phyloP scores from a whole-genome alignment of 2,797 vertebrate species.

The Eurystomus glaucurus region DNA sequence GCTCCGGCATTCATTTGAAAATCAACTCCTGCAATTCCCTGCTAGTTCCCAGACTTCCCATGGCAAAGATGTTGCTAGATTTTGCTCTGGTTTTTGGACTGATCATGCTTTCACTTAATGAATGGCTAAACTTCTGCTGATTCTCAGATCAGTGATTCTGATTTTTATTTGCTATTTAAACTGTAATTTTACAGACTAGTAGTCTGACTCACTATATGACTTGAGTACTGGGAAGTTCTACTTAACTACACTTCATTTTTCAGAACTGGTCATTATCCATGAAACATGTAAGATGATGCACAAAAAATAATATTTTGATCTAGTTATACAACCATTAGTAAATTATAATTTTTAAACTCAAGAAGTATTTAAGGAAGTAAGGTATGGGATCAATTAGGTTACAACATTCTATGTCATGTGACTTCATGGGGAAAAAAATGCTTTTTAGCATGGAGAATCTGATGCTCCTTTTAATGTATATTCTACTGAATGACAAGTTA shows the following conservation, averaged over 20 bases:
- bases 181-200: neutral
- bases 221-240: neutral
- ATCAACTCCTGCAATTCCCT: neutral
- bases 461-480: neutral
- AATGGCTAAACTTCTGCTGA: neutral
- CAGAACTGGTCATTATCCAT: neutral
- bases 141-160: neutral
- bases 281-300: neutral
- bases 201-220: neutral
- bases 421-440: neutral
- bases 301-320: neutral
- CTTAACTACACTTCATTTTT: neutral
- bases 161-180: neutral
- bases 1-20: neutral
- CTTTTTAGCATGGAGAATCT: neutral
- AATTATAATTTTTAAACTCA: neutral
- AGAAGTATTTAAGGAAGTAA: neutral
- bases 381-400: neutral
- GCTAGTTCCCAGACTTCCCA: neutral
- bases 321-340: neutral
- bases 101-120: neutral
- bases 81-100: neutral
- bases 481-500: neutral
- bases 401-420: neutral
- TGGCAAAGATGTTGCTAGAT: neutral